Base-by-base conservation (phyloP, 2,888 invertebrate genomes). In the Chesias legatella region DNA sequence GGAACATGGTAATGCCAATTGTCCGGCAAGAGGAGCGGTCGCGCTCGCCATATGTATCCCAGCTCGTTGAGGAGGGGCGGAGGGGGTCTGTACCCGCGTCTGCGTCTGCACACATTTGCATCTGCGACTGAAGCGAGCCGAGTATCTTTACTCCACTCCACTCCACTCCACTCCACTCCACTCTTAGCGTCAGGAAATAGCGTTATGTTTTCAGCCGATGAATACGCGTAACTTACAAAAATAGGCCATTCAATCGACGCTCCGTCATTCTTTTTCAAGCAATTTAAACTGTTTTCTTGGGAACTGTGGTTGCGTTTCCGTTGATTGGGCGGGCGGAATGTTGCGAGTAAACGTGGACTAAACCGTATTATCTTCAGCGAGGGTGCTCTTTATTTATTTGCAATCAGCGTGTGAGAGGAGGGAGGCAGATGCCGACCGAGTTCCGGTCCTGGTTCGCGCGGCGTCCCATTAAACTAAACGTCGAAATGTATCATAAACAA, bases 331-430 rank as follows among this genome's bases (percentile, higher is more conserved):
- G 28, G 31, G 33, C 43, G 55, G 51, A 49, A 57, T 53, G 49
- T 53, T 50, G 46, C 50, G 48, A 33, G 42, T 40, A 43, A n/a
- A n/a, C n/a, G n/a, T n/a, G n/a, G n/a, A n/a, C n/a, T n/a, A n/a
- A 56, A 58, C 58, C 50, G 53, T 58, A 54, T 63, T 56, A 62
- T 51, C 42, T 48, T 33, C 45, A 42, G 43, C 44, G 53, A 48
- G 57, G 57, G 57, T 40, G 53, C 51, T 50, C 52, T 53, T 53
- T 59, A 56, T 60, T 62, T 59, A 60, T 60, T 59, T 51, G 58
- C 61, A 62, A 63, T 63, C 63, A 61, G 50, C 49, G 33, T 34
- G 49, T 10, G 52, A 46, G 46, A 46, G 9, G 43, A 27, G 27
- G 33, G 38, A 32, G 43, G 34, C 38, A 24, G 42, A 28, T 25